Base-by-base conservation (phyloP, 2,113 vertebrate species). In the Hippocampus guttulatus region DNA sequence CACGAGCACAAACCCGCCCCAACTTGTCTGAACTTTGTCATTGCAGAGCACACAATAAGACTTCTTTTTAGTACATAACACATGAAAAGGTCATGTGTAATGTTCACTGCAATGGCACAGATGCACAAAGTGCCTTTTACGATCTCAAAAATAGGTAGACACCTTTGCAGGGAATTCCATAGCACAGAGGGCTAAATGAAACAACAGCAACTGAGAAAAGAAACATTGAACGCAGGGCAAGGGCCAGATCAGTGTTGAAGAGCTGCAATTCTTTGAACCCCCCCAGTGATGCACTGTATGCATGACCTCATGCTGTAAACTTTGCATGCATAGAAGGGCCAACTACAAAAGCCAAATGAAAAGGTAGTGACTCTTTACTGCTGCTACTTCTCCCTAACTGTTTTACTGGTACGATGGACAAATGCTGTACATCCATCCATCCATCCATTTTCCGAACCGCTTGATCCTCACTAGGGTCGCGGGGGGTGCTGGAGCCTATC, bases 41-140 rank as follows among this genome's bases (percentile, higher is more conserved):
- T 25, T 66, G 69, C 58, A n/a, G 54, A 70, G 27, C 57, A 71
- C 63, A 88, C 79, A 85, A 84, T 77, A 71, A 73, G 70, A 81
- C 21, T 4, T 57, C 73, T 84, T 74, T 16, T 84, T 82, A 75
- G 47, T 1, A 3, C 60, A 67, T 55, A 23, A 21, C 52, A 58
- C 12, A 67, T 45, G 41, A 63, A 64, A 78, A 43, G 72, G 75
- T 70, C 66, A 51, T 4, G 1, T 71, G 10, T 6, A 75, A 67
- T 60, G 9, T 72, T 72, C 73, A 49, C 72, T n/a, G 63, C 63
- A 69, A 1, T 33, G 60, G 9, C 55, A 64, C 38, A 12, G 23
- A 74, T 15, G 41, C 16, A 55, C 41, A 16, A 52, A 60, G 27
- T 16, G 23, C 14, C 25, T 6, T 12, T 55, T 49, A 55, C 52